Conservation (phyloP, 2,888 invertebrate species). For the Drosophila hawaiiensis region DNA sequence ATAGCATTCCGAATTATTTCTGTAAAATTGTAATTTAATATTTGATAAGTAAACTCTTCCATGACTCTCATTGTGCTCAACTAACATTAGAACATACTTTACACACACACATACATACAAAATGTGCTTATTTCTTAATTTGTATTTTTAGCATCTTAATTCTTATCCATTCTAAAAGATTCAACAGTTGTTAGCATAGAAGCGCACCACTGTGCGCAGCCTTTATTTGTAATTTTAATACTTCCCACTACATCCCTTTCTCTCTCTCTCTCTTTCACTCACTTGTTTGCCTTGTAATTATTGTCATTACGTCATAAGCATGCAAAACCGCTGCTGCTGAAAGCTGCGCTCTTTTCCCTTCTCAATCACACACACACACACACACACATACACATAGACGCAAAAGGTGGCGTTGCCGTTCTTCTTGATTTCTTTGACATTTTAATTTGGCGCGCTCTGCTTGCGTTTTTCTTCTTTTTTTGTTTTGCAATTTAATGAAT, state of each 20-base stretch:
- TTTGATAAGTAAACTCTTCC: neutral
- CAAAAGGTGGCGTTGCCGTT: slow-evolving; percentile 17
- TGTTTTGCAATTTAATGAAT: slow-evolving; percentile 21
- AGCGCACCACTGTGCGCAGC: slow-evolving; percentile 30
- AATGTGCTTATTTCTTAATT: slow-evolving; percentile 4
- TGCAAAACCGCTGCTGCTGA: slow-evolving; percentile 39
- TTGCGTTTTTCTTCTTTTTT: slow-evolving; percentile 4
- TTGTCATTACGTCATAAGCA: slow-evolving; percentile 71
- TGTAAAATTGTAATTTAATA: neutral
- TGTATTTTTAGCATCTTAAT: slow-evolving; percentile 1
- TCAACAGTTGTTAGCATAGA: slow-evolving; percentile 10
- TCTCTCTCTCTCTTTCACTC: slow-evolving; percentile 12
- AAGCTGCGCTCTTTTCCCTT: slow-evolving; percentile 19
- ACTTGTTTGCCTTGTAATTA: slow-evolving; percentile 46
- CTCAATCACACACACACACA: slow-evolving; percentile 6
- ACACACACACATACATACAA: neutral
- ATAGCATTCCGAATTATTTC: slow-evolving; percentile 4
- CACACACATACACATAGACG: slow-evolving; percentile 4
- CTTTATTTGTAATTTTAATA: slow-evolving; percentile 37
- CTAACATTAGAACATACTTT: slow-evolving; percentile 8
- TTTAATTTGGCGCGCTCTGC: slow-evolving; percentile 55
- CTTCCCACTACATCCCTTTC: slow-evolving; percentile 19
- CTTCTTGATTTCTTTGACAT: slow-evolving; percentile 28
- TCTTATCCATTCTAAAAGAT: slow-evolving; percentile 3
- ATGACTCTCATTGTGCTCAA: neutral